phyloP scores from a whole-genome alignment of 2,113 vertebrate species.

The Hippopotamus amphibius region DNA sequence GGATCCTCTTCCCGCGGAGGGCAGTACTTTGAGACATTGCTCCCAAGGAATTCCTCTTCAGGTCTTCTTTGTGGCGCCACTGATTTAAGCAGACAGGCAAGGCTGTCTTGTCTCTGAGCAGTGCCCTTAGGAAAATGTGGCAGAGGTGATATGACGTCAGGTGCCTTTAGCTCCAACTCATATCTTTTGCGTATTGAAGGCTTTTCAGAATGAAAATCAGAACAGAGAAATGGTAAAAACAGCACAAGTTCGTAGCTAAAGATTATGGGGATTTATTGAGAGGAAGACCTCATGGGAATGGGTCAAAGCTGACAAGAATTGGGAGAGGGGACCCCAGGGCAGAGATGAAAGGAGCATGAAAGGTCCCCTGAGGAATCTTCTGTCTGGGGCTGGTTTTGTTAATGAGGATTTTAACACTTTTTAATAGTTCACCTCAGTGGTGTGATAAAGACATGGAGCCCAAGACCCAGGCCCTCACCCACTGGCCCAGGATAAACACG shows the following conservation, averaged over 20 bases:
- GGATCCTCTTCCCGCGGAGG: not conserved
- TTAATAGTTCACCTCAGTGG: not conserved
- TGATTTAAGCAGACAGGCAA: not conserved
- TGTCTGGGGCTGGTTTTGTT: not conserved
- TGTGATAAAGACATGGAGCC: not conserved
- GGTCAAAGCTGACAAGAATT: not conserved
- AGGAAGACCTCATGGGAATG: not conserved
- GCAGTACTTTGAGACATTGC: not conserved
- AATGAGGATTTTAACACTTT: not conserved
- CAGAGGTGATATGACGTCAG: not conserved
- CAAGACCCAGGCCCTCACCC: not conserved
- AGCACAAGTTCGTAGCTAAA: not conserved
- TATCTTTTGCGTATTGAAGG: not conserved
- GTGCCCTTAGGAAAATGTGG: not conserved
- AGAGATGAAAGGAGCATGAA: not conserved
- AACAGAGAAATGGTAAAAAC: not conserved
- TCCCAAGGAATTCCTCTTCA: not conserved
- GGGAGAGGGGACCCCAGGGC: not conserved
- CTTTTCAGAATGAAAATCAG: conserved; percentile 38
- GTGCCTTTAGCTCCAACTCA: not conserved
- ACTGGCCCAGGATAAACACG: not conserved
- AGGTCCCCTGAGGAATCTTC: not conserved
- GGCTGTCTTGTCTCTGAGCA: not conserved
- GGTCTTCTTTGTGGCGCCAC: not conserved
- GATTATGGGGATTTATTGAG: not conserved